Evolutionary conservation across 2,888 invertebrate genomes (phyloP), one percentile per base, ranked within the genome.

Genomic region (Rhyacophila evoluta): DNA sequence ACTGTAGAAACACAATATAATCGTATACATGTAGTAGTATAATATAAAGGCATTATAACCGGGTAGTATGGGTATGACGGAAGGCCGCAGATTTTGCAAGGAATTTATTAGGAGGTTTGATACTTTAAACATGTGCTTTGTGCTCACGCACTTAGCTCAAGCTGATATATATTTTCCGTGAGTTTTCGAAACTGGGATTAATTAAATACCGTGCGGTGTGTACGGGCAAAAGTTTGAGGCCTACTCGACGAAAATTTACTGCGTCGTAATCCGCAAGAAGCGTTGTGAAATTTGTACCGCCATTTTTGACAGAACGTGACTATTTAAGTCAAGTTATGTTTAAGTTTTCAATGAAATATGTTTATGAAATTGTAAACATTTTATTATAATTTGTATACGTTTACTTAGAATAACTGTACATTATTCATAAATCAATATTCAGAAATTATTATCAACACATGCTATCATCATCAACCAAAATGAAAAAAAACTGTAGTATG

Each of bases 21-120:
- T n/a, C n/a, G n/a, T n/a, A n/a, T n/a, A n/a, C n/a, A n/a, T n/a
- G n/a, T n/a, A n/a, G n/a, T n/a, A n/a, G n/a, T n/a, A n/a, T n/a
- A n/a, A 33, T 4, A 33, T 6, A 33, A 33, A 6, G 41, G 41
- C 10, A 41, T 3, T 15, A n/a, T 41, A 41, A 41, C 12, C 11
- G 69, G 28, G 29, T 28, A 12, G 55, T 6, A 15, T 1, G 3
- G 55, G 19, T 19, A 19, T 27, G 10, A n/a, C 15, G 28, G n/a
- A 29, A 25, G 11, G 36, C 72, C 72, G 37, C 72, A 72, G 37
- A 72, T 72, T 72, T 37, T 72, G 15, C 15, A 12, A 36, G 72
- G 72, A 72, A 72, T 72, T 72, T 72, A 72, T 72, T 72, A 37
- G 72, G 19, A 72, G 72, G 72, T 72, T 72, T 36, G 33, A 72